Evolutionary conservation across 2,888 invertebrate species (phyloP).

Genomic region (Ptychoptera albimana): DNA sequence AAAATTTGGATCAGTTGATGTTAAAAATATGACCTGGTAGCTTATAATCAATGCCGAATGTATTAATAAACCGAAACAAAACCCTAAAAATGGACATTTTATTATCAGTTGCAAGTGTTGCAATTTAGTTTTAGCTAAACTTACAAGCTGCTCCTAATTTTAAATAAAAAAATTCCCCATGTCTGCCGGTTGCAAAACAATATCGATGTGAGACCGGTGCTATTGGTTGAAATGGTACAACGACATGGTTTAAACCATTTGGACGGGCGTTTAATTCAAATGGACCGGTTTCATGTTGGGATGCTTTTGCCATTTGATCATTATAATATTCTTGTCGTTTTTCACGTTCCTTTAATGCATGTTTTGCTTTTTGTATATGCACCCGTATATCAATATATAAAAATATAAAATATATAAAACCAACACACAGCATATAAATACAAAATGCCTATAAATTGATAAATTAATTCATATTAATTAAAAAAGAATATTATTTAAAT

Average conservation of each 20-base stretch:
- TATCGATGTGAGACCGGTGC: slow-evolving; percentile 38
- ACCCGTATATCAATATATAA: slow-evolving; percentile 44
- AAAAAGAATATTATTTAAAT: slow-evolving; percentile 10
- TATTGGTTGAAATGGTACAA: slow-evolving; percentile 23
- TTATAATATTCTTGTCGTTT: slow-evolving; percentile 28
- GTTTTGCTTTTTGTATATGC: slow-evolving; percentile 35
- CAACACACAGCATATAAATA: slow-evolving; percentile 37
- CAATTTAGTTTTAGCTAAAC: slow-evolving; percentile 6
- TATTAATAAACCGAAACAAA: slow-evolving; percentile 62
- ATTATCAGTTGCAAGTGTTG: too few species aligned
- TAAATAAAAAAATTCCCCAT: slow-evolving; percentile 56
- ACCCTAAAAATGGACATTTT: slow-evolving; percentile 40
- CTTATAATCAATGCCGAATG: slow-evolving; percentile 54
- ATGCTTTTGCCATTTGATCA: slow-evolving; percentile 25
- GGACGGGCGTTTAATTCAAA: slow-evolving; percentile 12
- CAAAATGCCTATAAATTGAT: slow-evolving; percentile 41
- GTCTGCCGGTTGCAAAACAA: slow-evolving; percentile 49
- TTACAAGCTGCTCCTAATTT: slow-evolving; percentile 58
- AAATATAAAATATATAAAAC: slow-evolving; percentile 43
- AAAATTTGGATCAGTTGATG: slow-evolving; percentile 36
- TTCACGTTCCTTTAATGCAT: slow-evolving; percentile 31
- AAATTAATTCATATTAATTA: too few species aligned
- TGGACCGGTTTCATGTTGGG: slow-evolving; percentile 3
- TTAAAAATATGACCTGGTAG: slow-evolving; percentile 45
- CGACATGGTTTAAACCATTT: slow-evolving; percentile 19